phyloP scores from a whole-genome alignment of 2,888 invertebrate genomes.

The Thyatira batis region DNA sequence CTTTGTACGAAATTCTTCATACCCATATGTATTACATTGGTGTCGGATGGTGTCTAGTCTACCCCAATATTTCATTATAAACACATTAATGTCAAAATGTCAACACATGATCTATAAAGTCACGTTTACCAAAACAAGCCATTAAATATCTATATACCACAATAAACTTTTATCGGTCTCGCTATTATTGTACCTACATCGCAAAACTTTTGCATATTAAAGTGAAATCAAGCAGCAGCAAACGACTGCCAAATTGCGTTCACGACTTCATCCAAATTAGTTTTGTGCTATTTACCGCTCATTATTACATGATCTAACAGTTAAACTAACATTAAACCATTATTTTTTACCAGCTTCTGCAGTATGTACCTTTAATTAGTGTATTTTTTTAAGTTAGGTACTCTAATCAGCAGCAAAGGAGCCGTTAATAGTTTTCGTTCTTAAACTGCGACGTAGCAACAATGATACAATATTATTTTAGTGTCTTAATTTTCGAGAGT shows the following conservation, averaged over 20 bases:
- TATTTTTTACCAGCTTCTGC: too few relatives aligned
- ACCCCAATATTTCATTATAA: constrained; percentile 33
- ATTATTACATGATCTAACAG: not conserved
- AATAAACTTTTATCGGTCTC: constrained; percentile 9
- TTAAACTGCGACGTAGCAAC: too few relatives aligned
- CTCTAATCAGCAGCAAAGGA: too few relatives aligned
- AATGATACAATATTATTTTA: too few relatives aligned
- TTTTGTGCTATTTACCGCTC: not conserved
- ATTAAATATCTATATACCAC: constrained; percentile 13
- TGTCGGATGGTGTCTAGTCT: constrained; percentile 4
- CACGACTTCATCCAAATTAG: not conserved
- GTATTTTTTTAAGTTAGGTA: too few relatives aligned
- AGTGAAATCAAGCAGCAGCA: constrained; percentile 11
- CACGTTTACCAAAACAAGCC: constrained; percentile 5
- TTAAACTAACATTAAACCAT: too few relatives aligned
- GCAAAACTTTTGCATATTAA: constrained; percentile 16
- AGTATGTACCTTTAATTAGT: too few relatives aligned
- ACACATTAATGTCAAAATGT: constrained; percentile 31
- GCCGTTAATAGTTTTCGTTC: too few relatives aligned
- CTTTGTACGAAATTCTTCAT: not conserved
- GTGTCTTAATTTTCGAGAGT: too few relatives aligned
- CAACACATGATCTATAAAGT: constrained; percentile 20
- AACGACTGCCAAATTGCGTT: constrained; percentile 8
- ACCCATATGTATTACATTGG: constrained; percentile 10
- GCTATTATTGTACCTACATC: constrained; percentile 9